Evolutionary conservation across 2,797 vertebrate genomes (phyloP), one percentile per base, ranked within the genome.

Genomic region (Artibeus jamaicensis): DNA sequence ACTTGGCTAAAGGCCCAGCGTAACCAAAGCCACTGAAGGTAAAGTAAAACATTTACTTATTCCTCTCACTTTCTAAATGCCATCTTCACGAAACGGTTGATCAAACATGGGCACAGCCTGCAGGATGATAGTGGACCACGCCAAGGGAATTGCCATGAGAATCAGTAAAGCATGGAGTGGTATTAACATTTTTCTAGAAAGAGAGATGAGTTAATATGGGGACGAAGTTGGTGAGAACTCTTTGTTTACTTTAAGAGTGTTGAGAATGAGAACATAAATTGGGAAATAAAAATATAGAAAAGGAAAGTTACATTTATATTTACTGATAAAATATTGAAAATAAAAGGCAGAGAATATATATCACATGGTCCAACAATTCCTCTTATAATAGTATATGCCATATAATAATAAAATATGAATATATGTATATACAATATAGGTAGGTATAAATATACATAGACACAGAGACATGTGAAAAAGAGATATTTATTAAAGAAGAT

Each of bases 21-120:
- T 76, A 86, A 97, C 94, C 87, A 89, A 90, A 93, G 50, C 19
- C 62, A 90, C 14, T 37, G 50, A 44, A 77, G 65, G 89, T 93
- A 85, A 95, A 96, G 59, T 87, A 85, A 97, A 95, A 91, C 8
- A 0, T 86, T 93, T 96, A 93, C 97, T 96, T 95, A 94, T 94
- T 88, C 90, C 9, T 44, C 82, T 95, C 65, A 96, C 95, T 96
- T 96, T 96, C 29, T 42, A 91, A 97, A 90, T 93, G 57, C 68
- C 22, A 48, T 96, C 74, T 97, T 93, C 24, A 84, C 70, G 83
- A 88, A 90, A 83, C 46, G 65, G 62, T 83, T 93, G 77, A 71
- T 87, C 78, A 95, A 79, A 93, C 55, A 88, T 34, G 55, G 68
- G 44, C 32, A n/a, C 29, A 24, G 85, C 3, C 81, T 97, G 93